phyloP scores from a whole-genome alignment of 2,888 invertebrate species.

The Epirrhoe tristata region DNA sequence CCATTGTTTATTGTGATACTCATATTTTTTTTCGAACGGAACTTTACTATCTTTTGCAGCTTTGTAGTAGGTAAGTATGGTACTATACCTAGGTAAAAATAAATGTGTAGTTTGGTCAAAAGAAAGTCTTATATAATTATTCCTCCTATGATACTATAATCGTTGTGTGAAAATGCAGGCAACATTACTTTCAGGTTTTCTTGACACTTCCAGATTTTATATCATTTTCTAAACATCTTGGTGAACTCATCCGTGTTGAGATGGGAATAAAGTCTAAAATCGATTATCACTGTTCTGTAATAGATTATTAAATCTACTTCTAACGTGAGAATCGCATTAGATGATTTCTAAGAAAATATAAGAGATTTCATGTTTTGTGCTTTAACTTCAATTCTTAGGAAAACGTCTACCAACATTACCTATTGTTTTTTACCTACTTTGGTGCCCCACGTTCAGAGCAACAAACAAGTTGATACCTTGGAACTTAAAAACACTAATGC shows the following conservation, averaged over 20 bases:
- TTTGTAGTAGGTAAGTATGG: too few relatives aligned
- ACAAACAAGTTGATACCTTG: too few relatives aligned
- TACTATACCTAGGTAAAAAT: too few relatives aligned
- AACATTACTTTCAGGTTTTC: not conserved
- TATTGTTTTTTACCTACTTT: not conserved
- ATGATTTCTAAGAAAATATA: conserved; percentile 14
- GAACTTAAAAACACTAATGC: too few relatives aligned
- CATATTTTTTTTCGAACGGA: too few relatives aligned
- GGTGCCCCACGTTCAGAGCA: too few relatives aligned
- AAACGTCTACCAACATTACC: not conserved
- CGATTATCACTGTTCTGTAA: not conserved
- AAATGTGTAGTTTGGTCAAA: too few relatives aligned
- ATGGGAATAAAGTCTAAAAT: not conserved
- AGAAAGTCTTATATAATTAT: too few relatives aligned
- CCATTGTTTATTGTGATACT: too few relatives aligned
- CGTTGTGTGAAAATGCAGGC: too few relatives aligned
- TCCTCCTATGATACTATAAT: too few relatives aligned
- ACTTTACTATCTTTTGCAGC: too few relatives aligned
- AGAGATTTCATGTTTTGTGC: conserved; percentile 6
- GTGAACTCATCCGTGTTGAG: not conserved
- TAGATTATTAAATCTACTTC: conserved; percentile 5
- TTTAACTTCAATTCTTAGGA: conserved; percentile 4
- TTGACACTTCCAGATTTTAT: not conserved
- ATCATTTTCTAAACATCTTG: not conserved
- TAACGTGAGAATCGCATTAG: conserved; percentile 17